Base-by-base conservation (phyloP, 2,113 vertebrate genomes). In the Myotis lucifugus region DNA sequence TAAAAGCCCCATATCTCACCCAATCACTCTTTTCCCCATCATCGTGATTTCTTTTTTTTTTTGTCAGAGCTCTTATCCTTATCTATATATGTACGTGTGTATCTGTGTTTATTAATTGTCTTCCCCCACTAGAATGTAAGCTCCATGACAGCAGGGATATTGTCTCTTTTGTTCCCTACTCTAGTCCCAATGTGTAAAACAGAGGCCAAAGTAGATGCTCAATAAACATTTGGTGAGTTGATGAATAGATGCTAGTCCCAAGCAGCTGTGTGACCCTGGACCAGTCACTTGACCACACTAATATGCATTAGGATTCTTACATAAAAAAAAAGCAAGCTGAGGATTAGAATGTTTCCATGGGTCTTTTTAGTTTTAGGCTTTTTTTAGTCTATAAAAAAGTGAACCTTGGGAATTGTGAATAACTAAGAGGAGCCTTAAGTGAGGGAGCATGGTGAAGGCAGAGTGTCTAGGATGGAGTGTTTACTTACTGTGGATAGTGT, bases 301-400 rank as follows among this genome's bases (percentile, higher is more conserved):
- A 32, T 21, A 23, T 32, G 25, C 74, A 32, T 73, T 54, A 79
- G 14, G 5, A 67, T 87, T 85, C 27, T 91, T 79, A 74, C 7
- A 8, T 1, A 81, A 34, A 82, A 78, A 83, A 85, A 74, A 83
- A 46, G n/a, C n/a, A 91, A 83, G 29, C 40, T 69, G 79, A 78
- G 15, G 42, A 78, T 77, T 32, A 59, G 76, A 54, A 50, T 67
- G 21, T 86, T 95, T 93, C 23, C 8, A 2, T 40, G 11, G 18
- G 8, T n/a, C 52, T 91, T 85, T 61, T 59, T 46, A 94, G 32
- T 34, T 87, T 34, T 83, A 50, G 77, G 27, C 9, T 77, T 94
- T 15, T 78, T 67, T 82, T 46, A 50, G 78, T 89, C 37, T 77
- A 1, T 27, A 78, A 77, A 37, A 59, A 91, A 92, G 74, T 23